Evolutionary conservation across 2,888 invertebrate species (phyloP).

Genomic region (Plemyria rubiginata): DNA sequence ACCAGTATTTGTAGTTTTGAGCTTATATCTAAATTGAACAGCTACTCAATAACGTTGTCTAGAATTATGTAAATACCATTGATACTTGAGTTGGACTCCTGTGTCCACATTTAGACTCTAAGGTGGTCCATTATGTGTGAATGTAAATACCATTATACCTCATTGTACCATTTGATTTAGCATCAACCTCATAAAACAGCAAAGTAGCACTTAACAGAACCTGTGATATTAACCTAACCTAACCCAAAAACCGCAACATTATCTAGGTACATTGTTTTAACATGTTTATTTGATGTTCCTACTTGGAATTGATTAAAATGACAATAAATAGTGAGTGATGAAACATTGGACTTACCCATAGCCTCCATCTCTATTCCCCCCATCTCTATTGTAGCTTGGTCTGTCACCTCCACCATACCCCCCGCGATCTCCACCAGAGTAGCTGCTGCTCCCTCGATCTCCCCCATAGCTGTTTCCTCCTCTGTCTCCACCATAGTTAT

Average conservation of each 20-base stretch:
- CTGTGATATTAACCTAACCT: too few species aligned
- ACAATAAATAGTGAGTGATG: constrained; percentile 1
- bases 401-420: constrained; percentile 78
- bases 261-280: not conserved
- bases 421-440: constrained; percentile 74
- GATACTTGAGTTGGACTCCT: too few species aligned
- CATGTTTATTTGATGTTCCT: not conserved
- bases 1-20: not conserved
- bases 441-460: constrained; percentile 71
- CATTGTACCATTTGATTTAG: not conserved
- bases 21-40: constrained; percentile 3
- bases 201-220: not conserved
- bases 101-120: too few species aligned
- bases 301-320: not conserved
- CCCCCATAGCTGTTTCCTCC: constrained; percentile 68
- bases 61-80: not conserved
- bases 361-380: constrained; percentile 84
- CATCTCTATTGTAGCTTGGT: constrained; percentile 83
- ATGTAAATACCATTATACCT: constrained; percentile 1
- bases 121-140: too few species aligned
- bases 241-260: not conserved
- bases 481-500: constrained; percentile 70
- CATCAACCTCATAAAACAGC: too few species aligned
- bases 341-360: constrained; percentile 82
- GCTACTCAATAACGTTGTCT: not conserved